A percentile compares a stretch with the other conserved stretches of the same genome.
Conservation (phyloP, 2,797 vertebrate genomes). For the Trachurus trachurus region DNA sequence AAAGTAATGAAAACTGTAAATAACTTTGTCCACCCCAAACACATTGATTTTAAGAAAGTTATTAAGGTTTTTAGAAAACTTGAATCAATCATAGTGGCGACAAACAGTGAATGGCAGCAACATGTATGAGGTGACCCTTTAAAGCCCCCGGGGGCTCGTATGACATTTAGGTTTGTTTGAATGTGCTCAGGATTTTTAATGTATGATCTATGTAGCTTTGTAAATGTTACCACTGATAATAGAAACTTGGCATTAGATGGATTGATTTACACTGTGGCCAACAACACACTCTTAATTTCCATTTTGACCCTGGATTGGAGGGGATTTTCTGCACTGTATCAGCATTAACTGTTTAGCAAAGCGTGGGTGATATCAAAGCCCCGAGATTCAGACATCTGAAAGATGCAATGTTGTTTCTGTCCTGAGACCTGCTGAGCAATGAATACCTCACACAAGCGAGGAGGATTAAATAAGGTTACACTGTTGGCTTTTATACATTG, state of each 20-base stretch:
- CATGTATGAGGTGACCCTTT: not conserved
- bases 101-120: constrained; percentile 16
- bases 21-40: not conserved
- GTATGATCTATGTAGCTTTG: not conserved
- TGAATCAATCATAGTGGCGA: constrained; percentile 7
- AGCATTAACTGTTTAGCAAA: constrained; percentile 1
- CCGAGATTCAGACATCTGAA: constrained; percentile 11
- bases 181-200: not conserved
- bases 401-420: constrained; percentile 30
- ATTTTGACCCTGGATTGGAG: constrained; percentile 10
- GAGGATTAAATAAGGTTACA: constrained; percentile 11
- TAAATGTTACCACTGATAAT: not conserved
- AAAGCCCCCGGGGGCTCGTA: not conserved
- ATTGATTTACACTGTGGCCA: not conserved
- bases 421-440: not conserved
- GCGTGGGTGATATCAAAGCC: constrained; percentile 34
- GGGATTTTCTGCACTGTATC: constrained; percentile 19
- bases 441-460: not conserved
- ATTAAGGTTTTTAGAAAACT: constrained; percentile 1
- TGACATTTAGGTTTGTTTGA: constrained; percentile 20
- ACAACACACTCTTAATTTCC: not conserved
- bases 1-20: constrained; percentile 23
- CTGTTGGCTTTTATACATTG: not conserved
- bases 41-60: constrained; percentile 5
- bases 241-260: not conserved